Conservation (phyloP, 2,113 vertebrate species). For the Ibidorhyncha struthersii region DNA sequence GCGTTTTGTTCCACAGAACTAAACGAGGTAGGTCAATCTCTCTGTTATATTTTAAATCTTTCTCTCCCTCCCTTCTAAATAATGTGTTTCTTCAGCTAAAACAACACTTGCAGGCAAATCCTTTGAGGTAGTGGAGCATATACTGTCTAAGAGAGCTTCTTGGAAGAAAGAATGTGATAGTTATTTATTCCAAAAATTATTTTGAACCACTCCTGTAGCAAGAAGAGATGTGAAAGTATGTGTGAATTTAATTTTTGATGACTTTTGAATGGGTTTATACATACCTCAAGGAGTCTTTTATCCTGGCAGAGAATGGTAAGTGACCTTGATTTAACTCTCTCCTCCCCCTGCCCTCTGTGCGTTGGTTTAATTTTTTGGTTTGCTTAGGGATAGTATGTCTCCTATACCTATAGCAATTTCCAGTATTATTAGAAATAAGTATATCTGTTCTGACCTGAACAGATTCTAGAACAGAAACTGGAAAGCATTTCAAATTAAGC, state of each 20-base stretch:
- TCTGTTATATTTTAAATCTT: background rate
- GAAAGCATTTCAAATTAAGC: background rate
- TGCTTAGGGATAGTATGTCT: background rate
- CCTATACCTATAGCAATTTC: background rate
- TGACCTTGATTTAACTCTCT: background rate
- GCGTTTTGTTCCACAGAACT: background rate
- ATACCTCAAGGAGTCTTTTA: background rate
- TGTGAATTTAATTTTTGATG: background rate
- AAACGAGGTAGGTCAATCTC: slow-evolving; percentile 59
- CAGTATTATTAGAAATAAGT: background rate
- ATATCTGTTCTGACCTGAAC: background rate
- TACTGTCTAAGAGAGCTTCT: background rate
- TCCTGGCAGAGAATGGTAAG: background rate
- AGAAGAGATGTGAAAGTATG: background rate
- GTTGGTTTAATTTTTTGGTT: background rate
- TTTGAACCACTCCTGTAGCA: background rate
- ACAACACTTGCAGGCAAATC: background rate
- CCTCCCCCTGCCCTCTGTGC: background rate
- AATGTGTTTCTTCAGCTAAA: background rate
- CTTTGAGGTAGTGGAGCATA: background rate
- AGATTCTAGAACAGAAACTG: background rate
- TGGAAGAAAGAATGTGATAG: background rate
- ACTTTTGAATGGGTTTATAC: background rate
- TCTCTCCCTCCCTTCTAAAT: background rate
- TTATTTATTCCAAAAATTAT: background rate